Evolutionary conservation across 1,140 invertebrate species (phyloP).

Genomic region (Eriocheir sinensis): DNA sequence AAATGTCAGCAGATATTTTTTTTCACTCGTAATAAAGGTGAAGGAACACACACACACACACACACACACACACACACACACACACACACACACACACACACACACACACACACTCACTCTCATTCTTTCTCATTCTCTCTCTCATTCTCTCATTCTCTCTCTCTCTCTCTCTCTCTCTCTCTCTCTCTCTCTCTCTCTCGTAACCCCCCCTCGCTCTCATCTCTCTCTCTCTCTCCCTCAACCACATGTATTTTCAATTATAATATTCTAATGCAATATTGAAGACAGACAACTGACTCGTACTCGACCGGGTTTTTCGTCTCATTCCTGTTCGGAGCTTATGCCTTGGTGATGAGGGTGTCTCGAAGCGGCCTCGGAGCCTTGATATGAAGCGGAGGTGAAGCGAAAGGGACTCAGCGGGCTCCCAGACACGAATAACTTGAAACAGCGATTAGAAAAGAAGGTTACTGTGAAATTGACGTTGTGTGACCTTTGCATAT

Average conservation of each 20-base stretch:
- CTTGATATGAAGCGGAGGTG: neutral
- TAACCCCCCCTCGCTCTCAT: too few relatives aligned
- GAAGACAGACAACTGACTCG: neutral
- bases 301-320: neutral
- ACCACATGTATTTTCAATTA: too few relatives aligned
- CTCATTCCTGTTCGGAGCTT: neutral
- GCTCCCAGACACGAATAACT: neutral
- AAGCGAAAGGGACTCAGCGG: neutral
- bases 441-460: neutral
- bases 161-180: too few relatives aligned
- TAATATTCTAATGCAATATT: neutral
- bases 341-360: neutral
- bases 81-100: neutral
- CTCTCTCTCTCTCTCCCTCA: too few relatives aligned
- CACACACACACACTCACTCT: constrained; percentile 19
- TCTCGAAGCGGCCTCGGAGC: neutral
- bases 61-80: neutral
- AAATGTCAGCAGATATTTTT: neutral
- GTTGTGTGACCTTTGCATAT: too few relatives aligned
- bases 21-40: neutral
- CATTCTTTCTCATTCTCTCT: too few relatives aligned
- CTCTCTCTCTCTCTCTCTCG: too few relatives aligned
- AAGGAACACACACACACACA: neutral
- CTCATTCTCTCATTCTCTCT: too few relatives aligned
- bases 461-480: too few relatives aligned